Conservation (phyloP, 2,888 invertebrate species). For the Limnephilus lunatus region DNA sequence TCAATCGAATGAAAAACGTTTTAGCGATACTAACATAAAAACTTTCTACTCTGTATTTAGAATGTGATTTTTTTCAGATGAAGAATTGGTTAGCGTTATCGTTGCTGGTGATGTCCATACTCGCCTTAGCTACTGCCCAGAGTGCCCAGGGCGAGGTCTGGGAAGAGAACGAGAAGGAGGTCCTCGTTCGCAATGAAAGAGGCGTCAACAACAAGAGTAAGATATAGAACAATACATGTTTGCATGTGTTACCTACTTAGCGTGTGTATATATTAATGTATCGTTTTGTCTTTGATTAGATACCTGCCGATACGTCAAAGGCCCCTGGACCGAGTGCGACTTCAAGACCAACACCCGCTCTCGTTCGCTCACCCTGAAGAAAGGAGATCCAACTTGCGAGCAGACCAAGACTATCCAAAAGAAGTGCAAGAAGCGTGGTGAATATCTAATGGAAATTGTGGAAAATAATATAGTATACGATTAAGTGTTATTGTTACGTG, state of each 20-base stretch:
- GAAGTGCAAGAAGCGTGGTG: constrained; percentile 92
- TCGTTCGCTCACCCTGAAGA: constrained; percentile 89
- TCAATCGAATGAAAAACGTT: neutral
- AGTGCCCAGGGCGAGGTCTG: constrained; percentile 81
- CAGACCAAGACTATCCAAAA: constrained; percentile 91
- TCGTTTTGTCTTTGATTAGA: constrained; percentile 72
- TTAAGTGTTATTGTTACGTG: neutral
- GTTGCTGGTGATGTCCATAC: constrained; percentile 75
- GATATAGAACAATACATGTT: neutral
- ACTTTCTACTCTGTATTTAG: neutral
- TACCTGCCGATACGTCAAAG: constrained; percentile 90
- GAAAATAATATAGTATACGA: neutral
- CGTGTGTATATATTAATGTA: neutral
- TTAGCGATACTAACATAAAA: neutral
- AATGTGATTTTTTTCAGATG: constrained; percentile 56
- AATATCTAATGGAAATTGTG: neutral
- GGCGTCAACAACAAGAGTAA: constrained; percentile 86
- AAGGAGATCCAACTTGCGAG: constrained; percentile 89
- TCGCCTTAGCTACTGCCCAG: constrained; percentile 75
- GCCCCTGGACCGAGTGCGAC: constrained; percentile 93
- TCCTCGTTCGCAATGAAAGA: constrained; percentile 85
- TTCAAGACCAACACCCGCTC: constrained; percentile 89
- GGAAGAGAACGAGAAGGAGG: constrained; percentile 83
- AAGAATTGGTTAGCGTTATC: constrained; percentile 73
- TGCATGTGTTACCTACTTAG: neutral